These are phyloP conservation scores for Coenonympha arcania DNA, from an alignment of 2,888 invertebrate genomes.

Conservation along the genomic window DNA sequence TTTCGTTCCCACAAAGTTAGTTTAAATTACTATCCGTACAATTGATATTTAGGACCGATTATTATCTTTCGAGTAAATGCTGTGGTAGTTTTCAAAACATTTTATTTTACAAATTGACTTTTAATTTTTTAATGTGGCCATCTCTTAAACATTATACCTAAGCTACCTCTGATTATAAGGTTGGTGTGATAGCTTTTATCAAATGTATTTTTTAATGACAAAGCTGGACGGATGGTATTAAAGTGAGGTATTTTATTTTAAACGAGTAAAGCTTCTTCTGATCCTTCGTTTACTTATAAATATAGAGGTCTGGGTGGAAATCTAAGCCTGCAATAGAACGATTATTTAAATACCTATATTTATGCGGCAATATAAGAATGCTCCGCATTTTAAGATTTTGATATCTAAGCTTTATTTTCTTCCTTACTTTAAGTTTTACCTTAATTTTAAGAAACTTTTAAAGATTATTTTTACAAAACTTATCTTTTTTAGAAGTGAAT, in stretches of 20 bases:
- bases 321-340: too few species aligned
- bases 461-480: too few species aligned
- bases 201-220: neutral
- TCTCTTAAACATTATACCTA: slow-evolving; percentile 1
- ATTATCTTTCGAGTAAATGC: slow-evolving; percentile 25
- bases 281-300: too few species aligned
- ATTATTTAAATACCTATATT: too few species aligned
- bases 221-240: neutral
- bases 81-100: slow-evolving; percentile 16
- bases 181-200: neutral
- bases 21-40: slow-evolving; percentile 28
- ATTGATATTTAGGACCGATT: slow-evolving; percentile 29
- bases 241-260: neutral
- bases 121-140: slow-evolving; percentile 16
- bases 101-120: slow-evolving; percentile 26
- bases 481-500: too few species aligned
- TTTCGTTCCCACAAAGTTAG: slow-evolving; percentile 32
- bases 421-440: too few species aligned
- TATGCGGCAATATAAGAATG: too few species aligned
- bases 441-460: too few species aligned
- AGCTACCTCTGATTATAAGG: slow-evolving; percentile 3
- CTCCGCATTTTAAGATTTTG: too few species aligned
- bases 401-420: too few species aligned
- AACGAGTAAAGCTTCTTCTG: too few species aligned
- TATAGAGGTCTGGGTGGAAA: too few species aligned